Evolutionary conservation across 1,140 invertebrate species (phyloP).

Genomic region (Euwallacea fornicatus): DNA sequence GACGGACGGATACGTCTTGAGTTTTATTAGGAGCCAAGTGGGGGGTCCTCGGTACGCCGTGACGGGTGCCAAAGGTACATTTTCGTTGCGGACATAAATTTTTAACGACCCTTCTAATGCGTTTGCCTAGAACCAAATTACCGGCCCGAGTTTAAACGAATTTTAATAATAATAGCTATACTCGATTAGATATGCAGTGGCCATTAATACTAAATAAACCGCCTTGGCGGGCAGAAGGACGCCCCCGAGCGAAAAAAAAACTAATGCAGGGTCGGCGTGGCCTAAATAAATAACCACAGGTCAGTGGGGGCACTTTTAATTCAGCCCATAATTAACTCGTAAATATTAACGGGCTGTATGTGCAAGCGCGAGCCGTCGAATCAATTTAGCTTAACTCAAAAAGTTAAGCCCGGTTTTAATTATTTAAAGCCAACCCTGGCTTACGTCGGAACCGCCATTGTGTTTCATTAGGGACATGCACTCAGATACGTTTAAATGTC

Average conservation of each 20-base stretch:
- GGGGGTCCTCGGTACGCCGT: not conserved
- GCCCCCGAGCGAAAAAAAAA: not conserved
- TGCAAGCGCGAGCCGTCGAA: slow-evolving; percentile 11
- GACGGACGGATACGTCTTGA: slow-evolving; percentile 10
- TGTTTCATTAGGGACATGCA: slow-evolving; percentile 4
- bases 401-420: slow-evolving; percentile 19
- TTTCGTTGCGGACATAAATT: not conserved
- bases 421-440: slow-evolving; percentile 9
- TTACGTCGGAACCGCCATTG: not conserved
- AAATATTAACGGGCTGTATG: slow-evolving; percentile 16
- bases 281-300: slow-evolving; percentile 16
- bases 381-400: slow-evolving; percentile 30
- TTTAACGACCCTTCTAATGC: not conserved
- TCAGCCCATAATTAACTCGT: slow-evolving; percentile 19
- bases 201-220: not conserved
- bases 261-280: not conserved
- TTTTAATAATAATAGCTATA: not conserved
- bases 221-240: not conserved
- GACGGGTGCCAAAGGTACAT: not conserved
- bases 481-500: no score
- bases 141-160: not conserved
- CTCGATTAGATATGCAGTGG: not conserved
- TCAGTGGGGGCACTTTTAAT: slow-evolving; percentile 21
- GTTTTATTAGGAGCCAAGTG: slow-evolving; percentile 1
- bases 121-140: not conserved